Percentiles rank a stretch among this genome's conserved stretches.
phyloP scores from a whole-genome alignment of 1,140 invertebrate genomes.

The Mesaphorura yosii region DNA sequence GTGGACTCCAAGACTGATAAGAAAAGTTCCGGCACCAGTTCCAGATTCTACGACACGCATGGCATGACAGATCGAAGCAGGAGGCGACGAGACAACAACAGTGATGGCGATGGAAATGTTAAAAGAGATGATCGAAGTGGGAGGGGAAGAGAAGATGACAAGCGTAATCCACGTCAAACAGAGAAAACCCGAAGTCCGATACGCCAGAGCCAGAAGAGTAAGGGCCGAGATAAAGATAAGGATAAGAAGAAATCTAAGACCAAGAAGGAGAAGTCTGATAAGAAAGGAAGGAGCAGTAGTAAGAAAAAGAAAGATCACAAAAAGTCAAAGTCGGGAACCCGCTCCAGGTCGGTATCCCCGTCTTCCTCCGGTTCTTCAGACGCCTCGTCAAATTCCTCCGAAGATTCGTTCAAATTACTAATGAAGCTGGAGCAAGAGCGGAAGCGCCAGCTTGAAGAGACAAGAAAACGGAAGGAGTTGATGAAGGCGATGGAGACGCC shows the following conservation, averaged over 20 bases:
- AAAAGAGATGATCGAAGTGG: too few relatives aligned
- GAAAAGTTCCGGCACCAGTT: too few relatives aligned
- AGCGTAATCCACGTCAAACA: too few relatives aligned
- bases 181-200: background rate
- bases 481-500: conserved; percentile 85
- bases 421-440: conserved; percentile 60
- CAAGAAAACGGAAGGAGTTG: conserved; percentile 62
- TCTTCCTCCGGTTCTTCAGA: too few relatives aligned
- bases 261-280: conserved; percentile 2
- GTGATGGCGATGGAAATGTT: too few relatives aligned
- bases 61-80: too few relatives aligned
- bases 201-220: background rate
- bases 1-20: too few relatives aligned
- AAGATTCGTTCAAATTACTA: conserved; percentile 53
- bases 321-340: conserved; percentile 6
- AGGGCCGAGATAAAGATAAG: background rate
- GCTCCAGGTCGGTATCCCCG: conserved; percentile 10
- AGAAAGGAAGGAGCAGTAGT: conserved; percentile 14
- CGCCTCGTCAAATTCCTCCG: conserved; percentile 35
- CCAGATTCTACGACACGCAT: too few relatives aligned
- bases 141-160: too few relatives aligned
- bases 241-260: background rate
- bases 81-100: too few relatives aligned
- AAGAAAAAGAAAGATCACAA: conserved; percentile 20
- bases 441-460: conserved; percentile 50